phyloP scores from a whole-genome alignment of 2,797 vertebrate genomes.

The Aldrovandia affinis region DNA sequence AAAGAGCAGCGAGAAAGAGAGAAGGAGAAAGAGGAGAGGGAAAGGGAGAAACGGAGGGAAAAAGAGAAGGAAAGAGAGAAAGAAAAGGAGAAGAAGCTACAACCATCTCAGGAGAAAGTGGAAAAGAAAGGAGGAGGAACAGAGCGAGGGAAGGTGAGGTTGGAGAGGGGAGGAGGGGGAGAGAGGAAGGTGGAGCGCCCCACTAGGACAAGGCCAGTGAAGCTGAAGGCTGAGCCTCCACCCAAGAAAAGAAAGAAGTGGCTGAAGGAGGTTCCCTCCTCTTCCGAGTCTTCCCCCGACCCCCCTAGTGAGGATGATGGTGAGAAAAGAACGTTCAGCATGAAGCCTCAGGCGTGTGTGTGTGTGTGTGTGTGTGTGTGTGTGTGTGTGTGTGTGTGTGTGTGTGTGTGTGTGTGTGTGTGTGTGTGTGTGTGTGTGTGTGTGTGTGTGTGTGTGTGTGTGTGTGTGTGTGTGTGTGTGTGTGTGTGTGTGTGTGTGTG shows the following conservation, averaged over 20 bases:
- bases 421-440: slow-evolving; percentile 20
- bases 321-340: slow-evolving; percentile 38
- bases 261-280: slow-evolving; percentile 82
- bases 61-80: slow-evolving; percentile 49
- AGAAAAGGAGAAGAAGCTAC: slow-evolving; percentile 55
- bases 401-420: neutral
- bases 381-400: slow-evolving; percentile 8
- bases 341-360: neutral
- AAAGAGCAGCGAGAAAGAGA: slow-evolving; percentile 22
- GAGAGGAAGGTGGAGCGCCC: slow-evolving; percentile 52
- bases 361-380: neutral
- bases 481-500: slow-evolving; percentile 26
- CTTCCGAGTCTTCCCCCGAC: slow-evolving; percentile 78
- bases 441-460: neutral
- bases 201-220: slow-evolving; percentile 57
- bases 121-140: slow-evolving; percentile 45
- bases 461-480: neutral
- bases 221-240: slow-evolving; percentile 70
- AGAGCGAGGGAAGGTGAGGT: slow-evolving; percentile 50
- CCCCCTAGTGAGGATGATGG: slow-evolving; percentile 80
- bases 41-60: slow-evolving; percentile 46
- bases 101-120: slow-evolving; percentile 36
- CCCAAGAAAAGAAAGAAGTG: slow-evolving; percentile 87
- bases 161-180: slow-evolving; percentile 59
- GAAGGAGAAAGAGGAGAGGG: slow-evolving; percentile 35